Evolutionary conservation across 2,113 vertebrate species (phyloP), one percentile per base, ranked within the genome.

Genomic region (Benitochromis conjunctus): DNA sequence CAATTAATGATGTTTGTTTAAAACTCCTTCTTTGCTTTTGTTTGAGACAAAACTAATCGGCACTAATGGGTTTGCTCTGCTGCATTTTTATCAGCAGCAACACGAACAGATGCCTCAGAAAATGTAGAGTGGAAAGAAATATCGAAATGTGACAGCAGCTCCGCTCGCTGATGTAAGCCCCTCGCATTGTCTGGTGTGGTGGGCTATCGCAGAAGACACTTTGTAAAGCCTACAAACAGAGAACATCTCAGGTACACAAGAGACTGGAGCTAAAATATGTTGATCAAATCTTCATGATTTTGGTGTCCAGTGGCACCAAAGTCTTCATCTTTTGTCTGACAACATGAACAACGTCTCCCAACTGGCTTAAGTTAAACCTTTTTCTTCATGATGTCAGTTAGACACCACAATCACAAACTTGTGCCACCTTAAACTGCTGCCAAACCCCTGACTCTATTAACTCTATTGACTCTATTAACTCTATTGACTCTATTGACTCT

Each of bases 221-320:
- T 69, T 69, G 7, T 46, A 18, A 48, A 48, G 18, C 21, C 66
- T 71, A 26, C 10, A 26, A 46, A 9, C n/a, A 1, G 66, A 69
- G 38, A 24, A 26, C 26, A 31, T 9, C 14, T 29, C 13, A 58
- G 57, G 9, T 3, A 18, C 0, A 2, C 60, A 3, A 7, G 18
- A 12, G 9, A 4, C 18, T n/a, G 18, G 31, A n/a, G 6, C 31
- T 12, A n/a, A 9, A 11, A 26, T 29, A 29, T 48, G 3, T 1
- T 19, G 58, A 31, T 36, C 12, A 10, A n/a, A 0, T 66, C 9
- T 0, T 41, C n/a, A 1, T 1, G 1, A 24, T 46, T 48, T 46
- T 38, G 34, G 60, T 26, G 1, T 71, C 13, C 66, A 46, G 64
- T 18, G 66, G 66, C 1, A 1, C 41, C 66, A 71, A 74, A 29